Conservation (phyloP, 2,888 invertebrate genomes). For the Nasonia oneida region DNA sequence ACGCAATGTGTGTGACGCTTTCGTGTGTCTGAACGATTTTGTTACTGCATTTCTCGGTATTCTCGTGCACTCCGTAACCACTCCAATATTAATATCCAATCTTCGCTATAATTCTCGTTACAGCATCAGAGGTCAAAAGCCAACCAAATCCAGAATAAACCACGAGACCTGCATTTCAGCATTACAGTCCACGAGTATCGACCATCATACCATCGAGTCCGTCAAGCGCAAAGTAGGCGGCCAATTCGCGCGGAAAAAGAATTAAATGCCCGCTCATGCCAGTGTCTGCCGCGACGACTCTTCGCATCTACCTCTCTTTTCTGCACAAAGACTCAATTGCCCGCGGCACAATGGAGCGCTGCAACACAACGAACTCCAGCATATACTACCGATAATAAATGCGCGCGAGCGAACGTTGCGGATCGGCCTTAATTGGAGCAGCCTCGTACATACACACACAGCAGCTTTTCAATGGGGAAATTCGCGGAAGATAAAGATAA, state of each 20-base stretch:
- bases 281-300: not conserved
- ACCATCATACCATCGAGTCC: slow-evolving; percentile 37
- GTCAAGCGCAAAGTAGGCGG: slow-evolving; percentile 49
- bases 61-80: not conserved
- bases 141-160: not conserved
- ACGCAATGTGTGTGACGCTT: not conserved
- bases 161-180: not conserved
- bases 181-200: not conserved
- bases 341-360: not conserved
- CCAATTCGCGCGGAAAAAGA: slow-evolving; percentile 38
- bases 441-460: not conserved
- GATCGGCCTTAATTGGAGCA: slow-evolving; percentile 55
- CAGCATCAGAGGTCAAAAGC: not conserved
- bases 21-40: not conserved
- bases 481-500: slow-evolving; percentile 26
- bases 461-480: slow-evolving; percentile 44
- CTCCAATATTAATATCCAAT: not conserved
- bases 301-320: not conserved
- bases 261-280: slow-evolving; percentile 13
- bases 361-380: not conserved
- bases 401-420: slow-evolving; percentile 28
- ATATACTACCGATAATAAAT: slow-evolving; percentile 33
- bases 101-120: not conserved
- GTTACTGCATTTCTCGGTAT: not conserved
- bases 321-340: not conserved